phyloP scores from a whole-genome alignment of 2,888 invertebrate species.

The Phragmatobia fuliginosa region DNA sequence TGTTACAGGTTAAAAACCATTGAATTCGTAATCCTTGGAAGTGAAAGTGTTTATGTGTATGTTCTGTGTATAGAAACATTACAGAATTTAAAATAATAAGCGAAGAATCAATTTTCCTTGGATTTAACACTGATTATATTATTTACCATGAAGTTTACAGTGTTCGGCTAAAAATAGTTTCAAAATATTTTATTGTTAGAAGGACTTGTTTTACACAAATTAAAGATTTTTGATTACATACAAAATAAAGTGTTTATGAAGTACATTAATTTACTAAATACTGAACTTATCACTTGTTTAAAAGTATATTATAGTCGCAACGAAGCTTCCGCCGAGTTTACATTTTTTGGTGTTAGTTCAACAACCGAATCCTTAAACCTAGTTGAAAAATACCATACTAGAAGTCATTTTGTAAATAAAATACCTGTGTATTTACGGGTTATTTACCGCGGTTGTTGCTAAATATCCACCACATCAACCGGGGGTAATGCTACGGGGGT shows the following conservation, averaged over 20 bases:
- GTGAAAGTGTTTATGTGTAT: background rate
- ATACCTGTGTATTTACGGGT: background rate
- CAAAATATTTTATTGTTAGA: too few species aligned
- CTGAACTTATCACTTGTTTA: background rate
- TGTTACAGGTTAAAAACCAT: too few species aligned
- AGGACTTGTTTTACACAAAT: too few species aligned
- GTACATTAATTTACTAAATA: background rate
- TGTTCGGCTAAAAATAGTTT: background rate
- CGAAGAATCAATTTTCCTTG: background rate
- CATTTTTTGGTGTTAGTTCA: background rate
- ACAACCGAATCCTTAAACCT: background rate
- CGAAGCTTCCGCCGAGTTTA: background rate
- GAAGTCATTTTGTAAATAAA: background rate
- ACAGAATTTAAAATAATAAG: background rate
- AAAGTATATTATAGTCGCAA: background rate
- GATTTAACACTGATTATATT: background rate
- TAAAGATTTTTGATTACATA: background rate
- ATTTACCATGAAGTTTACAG: background rate
- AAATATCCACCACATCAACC: too few species aligned
- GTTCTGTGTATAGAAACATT: background rate
- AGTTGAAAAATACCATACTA: background rate
- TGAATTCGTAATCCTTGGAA: background rate
- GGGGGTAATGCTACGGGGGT: too few species aligned
- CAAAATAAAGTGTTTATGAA: background rate
- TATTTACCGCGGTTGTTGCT: too few species aligned